These are phyloP conservation scores for Myripristis jacobus DNA, from an alignment of 2,797 vertebrate species.

Conservation along the genomic window DNA sequence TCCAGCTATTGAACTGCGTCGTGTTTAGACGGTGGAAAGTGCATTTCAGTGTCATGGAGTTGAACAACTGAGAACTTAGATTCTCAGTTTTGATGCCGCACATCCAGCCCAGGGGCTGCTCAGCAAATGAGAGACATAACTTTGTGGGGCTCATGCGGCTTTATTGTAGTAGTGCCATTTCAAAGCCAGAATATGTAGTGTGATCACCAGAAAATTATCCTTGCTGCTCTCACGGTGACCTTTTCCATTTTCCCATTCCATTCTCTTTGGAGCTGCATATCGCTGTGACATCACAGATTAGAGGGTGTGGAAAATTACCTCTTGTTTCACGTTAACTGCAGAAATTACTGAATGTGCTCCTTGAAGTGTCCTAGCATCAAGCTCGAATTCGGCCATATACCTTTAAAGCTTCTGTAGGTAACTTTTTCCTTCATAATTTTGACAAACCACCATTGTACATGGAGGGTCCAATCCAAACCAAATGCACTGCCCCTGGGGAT, in stretches of 20 bases:
- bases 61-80: conserved; percentile 47
- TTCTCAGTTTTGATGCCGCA: not conserved
- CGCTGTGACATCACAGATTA: conserved; percentile 56
- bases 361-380: conserved; percentile 26
- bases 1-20: no score
- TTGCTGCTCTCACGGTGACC: conserved; percentile 49
- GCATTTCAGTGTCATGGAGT: conserved; percentile 31
- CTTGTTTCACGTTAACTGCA: conserved; percentile 47
- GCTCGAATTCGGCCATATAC: not conserved
- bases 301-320: conserved; percentile 45
- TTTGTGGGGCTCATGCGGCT: conserved; percentile 11
- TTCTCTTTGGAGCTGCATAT: conserved; percentile 31
- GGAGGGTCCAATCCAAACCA: no score
- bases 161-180: conserved; percentile 24
- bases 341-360: conserved; percentile 32
- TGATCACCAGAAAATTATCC: conserved; percentile 58
- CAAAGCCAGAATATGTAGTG: conserved; percentile 34
- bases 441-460: no score
- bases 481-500: no score
- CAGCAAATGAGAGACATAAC: conserved; percentile 12
- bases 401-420: no score
- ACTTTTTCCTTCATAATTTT: no score
- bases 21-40: conserved; percentile 12
- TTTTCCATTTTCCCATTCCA: conserved; percentile 39
- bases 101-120: conserved; percentile 46